Conservation (phyloP, 2,113 vertebrate genomes). For the Anarhynchus alexandrinus region DNA sequence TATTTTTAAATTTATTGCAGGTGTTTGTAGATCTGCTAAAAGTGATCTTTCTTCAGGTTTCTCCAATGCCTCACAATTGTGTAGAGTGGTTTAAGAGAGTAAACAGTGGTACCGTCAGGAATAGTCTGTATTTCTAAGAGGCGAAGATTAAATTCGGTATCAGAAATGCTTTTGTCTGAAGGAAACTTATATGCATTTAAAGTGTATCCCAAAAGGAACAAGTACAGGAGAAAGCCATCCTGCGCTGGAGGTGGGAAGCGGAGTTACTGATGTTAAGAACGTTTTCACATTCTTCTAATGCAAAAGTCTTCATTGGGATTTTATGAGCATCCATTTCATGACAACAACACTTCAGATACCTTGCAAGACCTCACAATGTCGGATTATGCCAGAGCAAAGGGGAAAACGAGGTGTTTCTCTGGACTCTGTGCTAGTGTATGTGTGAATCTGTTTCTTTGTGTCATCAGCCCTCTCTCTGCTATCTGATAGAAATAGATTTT, state of each 20-base stretch:
- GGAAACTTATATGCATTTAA: not conserved
- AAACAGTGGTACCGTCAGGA: not conserved
- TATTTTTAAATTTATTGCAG: not conserved
- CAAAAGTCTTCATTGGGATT: not conserved
- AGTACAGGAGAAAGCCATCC: not conserved
- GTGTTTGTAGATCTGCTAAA: not conserved
- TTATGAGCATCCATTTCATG: not conserved
- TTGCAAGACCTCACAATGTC: not conserved
- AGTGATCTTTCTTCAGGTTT: not conserved
- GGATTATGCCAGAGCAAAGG: not conserved
- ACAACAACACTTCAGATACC: not conserved
- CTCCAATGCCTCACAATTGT: not conserved
- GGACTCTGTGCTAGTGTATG: not conserved
- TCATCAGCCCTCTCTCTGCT: not conserved
- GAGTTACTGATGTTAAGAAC: not conserved
- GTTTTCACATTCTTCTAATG: not conserved
- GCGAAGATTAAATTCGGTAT: fast-evolving
- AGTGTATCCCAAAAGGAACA: not conserved
- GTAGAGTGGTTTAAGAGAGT: not conserved
- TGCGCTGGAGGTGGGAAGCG: not conserved
- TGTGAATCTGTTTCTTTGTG: not conserved
- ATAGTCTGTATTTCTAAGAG: not conserved
- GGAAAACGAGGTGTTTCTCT: not conserved
- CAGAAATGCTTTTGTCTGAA: not conserved
- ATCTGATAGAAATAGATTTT: not conserved